Evolutionary conservation across 2,797 vertebrate genomes (phyloP).

Genomic region (Holocentrus rufus): DNA sequence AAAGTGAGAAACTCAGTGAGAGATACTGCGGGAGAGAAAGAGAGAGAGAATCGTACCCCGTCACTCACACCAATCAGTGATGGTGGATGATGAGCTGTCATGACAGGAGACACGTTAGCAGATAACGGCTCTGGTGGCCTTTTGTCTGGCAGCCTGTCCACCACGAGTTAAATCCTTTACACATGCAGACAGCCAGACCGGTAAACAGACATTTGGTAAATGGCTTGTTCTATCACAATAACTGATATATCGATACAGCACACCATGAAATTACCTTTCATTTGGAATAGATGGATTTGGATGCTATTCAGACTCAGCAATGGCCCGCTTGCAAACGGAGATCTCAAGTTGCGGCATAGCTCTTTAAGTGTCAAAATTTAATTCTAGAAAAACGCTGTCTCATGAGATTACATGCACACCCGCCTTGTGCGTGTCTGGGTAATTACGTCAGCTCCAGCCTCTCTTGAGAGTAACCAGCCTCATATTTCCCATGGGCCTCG

Average conservation of each 20-base stretch:
- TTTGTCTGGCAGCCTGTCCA: conserved; percentile 58
- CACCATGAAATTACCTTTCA: conserved; percentile 58
- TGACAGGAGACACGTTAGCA: conserved; percentile 62
- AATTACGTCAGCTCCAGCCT: conserved; percentile 65
- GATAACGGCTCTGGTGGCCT: conserved; percentile 67
- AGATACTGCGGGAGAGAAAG: too few relatives aligned
- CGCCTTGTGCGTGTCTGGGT: conserved; percentile 38
- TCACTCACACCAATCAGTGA: conserved; percentile 47
- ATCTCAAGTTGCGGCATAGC: conserved; percentile 48
- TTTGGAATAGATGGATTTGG: conserved; percentile 19
- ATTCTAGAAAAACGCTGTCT: conserved; percentile 42
- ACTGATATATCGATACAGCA: conserved; percentile 58
- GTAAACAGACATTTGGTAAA: conserved; percentile 68
- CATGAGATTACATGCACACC: conserved; percentile 46
- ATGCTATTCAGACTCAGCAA: conserved; percentile 29
- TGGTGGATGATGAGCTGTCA: conserved; percentile 65
- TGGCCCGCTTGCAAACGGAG: conserved; percentile 10
- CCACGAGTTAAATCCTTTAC: conserved; percentile 64
- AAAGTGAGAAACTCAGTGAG: too few relatives aligned
- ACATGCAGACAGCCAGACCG: conserved; percentile 55
- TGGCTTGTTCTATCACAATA: conserved; percentile 50
- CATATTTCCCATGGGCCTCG: conserved; percentile 71
- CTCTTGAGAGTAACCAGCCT: conserved; percentile 52
- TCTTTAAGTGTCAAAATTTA: conserved; percentile 53
- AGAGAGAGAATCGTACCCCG: conserved; percentile 18